Evolutionary conservation across 2,797 vertebrate species (phyloP).

Genomic region (Scolopax bukidnonensis): DNA sequence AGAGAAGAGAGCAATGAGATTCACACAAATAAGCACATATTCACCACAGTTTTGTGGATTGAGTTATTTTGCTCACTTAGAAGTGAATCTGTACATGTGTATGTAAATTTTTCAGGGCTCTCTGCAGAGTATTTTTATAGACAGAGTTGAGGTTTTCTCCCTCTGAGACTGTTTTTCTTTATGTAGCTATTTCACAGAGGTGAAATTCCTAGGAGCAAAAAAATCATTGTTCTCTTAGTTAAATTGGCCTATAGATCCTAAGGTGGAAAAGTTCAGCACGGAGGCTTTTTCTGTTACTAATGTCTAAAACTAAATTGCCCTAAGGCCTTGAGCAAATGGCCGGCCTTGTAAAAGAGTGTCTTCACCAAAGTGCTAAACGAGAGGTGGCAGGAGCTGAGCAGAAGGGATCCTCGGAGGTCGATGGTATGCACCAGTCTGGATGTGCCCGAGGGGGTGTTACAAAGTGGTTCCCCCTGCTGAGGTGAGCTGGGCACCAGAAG

Average conservation of each 20-base stretch:
- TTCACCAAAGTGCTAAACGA: conserved; percentile 75
- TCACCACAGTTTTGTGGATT: background rate
- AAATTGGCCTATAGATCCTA: background rate
- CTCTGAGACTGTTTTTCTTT: background rate
- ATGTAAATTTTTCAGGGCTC: background rate
- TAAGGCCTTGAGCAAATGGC: conserved; percentile 74
- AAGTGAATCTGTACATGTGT: background rate
- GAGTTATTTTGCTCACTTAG: background rate
- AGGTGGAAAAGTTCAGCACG: background rate
- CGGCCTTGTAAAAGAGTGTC: conserved; percentile 79
- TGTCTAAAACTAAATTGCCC: conserved; percentile 32
- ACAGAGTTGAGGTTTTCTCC: background rate
- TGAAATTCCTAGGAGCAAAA: background rate
- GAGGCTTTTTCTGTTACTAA: background rate
- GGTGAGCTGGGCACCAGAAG: conserved; percentile 9
- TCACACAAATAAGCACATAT: background rate
- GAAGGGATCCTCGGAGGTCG: conserved; percentile 79
- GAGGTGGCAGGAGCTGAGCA: conserved; percentile 77
- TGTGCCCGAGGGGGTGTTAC: conserved; percentile 80
- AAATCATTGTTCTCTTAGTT: background rate
- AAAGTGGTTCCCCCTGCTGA: conserved; percentile 63
- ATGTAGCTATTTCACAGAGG: background rate
- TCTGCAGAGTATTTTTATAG: background rate
- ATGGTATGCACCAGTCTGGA: background rate
- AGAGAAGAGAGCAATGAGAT: background rate